Evolutionary conservation across 1,140 invertebrate species (phyloP).

Genomic region (Macrosteles quadrilineatus): DNA sequence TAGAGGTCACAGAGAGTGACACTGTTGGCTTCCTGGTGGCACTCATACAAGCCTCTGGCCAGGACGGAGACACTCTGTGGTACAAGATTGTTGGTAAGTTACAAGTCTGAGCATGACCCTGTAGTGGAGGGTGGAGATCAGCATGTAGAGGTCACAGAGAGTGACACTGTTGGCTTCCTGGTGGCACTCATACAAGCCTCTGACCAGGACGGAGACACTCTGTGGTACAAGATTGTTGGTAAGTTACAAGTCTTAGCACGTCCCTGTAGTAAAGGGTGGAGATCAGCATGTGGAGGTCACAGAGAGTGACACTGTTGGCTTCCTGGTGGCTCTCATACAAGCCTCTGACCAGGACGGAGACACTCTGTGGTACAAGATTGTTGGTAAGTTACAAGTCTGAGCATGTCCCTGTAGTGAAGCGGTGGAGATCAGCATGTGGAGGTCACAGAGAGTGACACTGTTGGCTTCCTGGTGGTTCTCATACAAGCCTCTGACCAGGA

Average conservation of each 20-base stretch:
- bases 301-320: slow-evolving; percentile 84
- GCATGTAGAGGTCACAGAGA: slow-evolving; percentile 76
- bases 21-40: slow-evolving; percentile 78
- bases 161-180: slow-evolving; percentile 79
- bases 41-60: slow-evolving; percentile 78
- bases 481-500: slow-evolving; percentile 83
- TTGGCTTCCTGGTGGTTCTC: slow-evolving; percentile 78
- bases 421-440: slow-evolving; percentile 63
- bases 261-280: slow-evolving; percentile 63
- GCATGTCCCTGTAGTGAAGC: slow-evolving; percentile 64
- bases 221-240: slow-evolving; percentile 92
- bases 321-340: slow-evolving; percentile 77
- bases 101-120: slow-evolving; percentile 63
- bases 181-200: slow-evolving; percentile 78
- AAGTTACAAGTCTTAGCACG: slow-evolving; percentile 61
- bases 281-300: slow-evolving; percentile 71
- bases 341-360: slow-evolving; percentile 83
- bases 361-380: slow-evolving; percentile 85
- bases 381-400: slow-evolving; percentile 71
- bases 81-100: slow-evolving; percentile 85
- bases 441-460: slow-evolving; percentile 82
- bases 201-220: slow-evolving; percentile 78
- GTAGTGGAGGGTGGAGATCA: slow-evolving; percentile 62
- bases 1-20: slow-evolving; percentile 82
- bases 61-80: slow-evolving; percentile 83